Percentiles rank a stretch among this genome's conserved stretches.
These are phyloP conservation scores for Drosophila phalerata DNA, from an alignment of 2,888 invertebrate genomes.

Conservation along the genomic window DNA sequence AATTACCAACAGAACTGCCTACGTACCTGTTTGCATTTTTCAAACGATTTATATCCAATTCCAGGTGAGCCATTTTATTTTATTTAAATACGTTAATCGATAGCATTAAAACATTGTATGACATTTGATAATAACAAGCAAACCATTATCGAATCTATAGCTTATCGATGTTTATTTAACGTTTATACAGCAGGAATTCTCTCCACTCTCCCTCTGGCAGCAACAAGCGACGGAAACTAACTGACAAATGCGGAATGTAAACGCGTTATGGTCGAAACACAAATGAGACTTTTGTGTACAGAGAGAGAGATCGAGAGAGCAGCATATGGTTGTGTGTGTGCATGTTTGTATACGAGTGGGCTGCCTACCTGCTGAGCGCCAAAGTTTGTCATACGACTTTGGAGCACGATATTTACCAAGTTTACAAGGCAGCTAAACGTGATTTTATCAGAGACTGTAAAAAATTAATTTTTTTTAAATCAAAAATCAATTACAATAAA, in stretches of 20 bases:
- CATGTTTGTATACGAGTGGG: constrained; percentile 33
- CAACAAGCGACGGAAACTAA: constrained; percentile 66
- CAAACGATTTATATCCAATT: constrained; percentile 37
- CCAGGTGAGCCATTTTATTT: constrained; percentile 37
- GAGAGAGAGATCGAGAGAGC: constrained; percentile 21
- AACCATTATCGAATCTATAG: constrained; percentile 27
- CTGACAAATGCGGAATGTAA: constrained; percentile 58
- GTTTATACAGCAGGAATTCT: constrained; percentile 22
- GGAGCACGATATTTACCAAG: neutral
- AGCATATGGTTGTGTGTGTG: neutral
- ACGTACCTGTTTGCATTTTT: constrained; percentile 71
- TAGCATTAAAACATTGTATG: constrained; percentile 15
- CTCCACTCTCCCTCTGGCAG: constrained; percentile 27
- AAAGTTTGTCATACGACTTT: constrained; percentile 18
- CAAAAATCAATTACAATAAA: too few relatives aligned
- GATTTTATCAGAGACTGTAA: neutral
- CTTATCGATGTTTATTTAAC: constrained; percentile 41
- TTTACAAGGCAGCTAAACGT: neutral
- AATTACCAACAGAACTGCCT: constrained; percentile 77
- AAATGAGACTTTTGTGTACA: constrained; percentile 3
- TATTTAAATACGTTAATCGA: constrained; percentile 9
- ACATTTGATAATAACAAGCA: constrained; percentile 19
- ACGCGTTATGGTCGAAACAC: constrained; percentile 74
- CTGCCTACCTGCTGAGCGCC: constrained; percentile 49
- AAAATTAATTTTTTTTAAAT: too few relatives aligned